Conservation (phyloP, 1,140 invertebrate genomes). For the Heliconius hewitsoni region DNA sequence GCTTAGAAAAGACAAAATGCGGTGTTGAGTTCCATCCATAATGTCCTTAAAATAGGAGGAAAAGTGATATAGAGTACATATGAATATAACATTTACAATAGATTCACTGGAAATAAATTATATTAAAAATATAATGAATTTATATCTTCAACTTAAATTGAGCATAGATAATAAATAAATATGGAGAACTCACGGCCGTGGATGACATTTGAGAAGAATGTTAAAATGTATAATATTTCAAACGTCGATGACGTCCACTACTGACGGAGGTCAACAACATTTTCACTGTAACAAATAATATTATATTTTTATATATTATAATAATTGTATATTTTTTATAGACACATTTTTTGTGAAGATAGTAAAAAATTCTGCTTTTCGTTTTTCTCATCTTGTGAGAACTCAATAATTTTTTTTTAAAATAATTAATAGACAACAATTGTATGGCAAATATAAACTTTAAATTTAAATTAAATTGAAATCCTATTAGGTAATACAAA, state of each 20-base stretch:
- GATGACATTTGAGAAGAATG: constrained; percentile 13
- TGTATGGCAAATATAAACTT: too few relatives aligned
- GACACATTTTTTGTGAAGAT: too few relatives aligned
- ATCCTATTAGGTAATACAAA: too few relatives aligned
- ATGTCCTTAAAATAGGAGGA: too few relatives aligned
- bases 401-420: too few relatives aligned
- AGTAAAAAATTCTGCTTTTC: too few relatives aligned
- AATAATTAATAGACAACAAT: too few relatives aligned
- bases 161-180: not conserved
- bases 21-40: too few relatives aligned
- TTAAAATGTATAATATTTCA: constrained; percentile 11
- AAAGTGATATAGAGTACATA: too few relatives aligned
- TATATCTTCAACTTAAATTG: not conserved
- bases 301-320: not conserved
- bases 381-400: too few relatives aligned
- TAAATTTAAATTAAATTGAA: too few relatives aligned
- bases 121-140: not conserved
- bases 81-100: not conserved
- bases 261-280: constrained; percentile 7
- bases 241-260: not conserved
- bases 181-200: not conserved
- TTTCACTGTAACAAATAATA: not conserved
- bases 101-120: not conserved
- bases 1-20: too few relatives aligned
- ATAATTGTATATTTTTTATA: not conserved